These are phyloP conservation scores for Sander vitreus DNA, from an alignment of 2,113 vertebrate species.

Conservation along the genomic window DNA sequence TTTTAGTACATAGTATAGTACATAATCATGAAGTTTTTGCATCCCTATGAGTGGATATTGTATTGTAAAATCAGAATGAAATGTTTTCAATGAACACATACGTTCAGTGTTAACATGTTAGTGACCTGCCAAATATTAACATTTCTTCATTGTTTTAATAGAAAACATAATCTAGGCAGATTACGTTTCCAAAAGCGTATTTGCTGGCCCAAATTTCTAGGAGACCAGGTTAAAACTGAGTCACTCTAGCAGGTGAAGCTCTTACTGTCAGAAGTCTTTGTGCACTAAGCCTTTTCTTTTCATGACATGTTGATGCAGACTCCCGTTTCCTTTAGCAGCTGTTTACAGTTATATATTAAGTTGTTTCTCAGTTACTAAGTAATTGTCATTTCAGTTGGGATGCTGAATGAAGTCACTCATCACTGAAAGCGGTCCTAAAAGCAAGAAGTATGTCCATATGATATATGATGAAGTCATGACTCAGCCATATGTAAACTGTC, in stretches of 20 bases:
- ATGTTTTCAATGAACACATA: too few species aligned
- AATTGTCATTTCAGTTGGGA: background rate
- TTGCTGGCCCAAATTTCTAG: too few species aligned
- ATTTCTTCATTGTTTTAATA: too few species aligned
- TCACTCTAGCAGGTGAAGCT: background rate
- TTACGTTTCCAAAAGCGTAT: too few species aligned
- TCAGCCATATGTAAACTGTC: background rate
- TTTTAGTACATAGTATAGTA: too few species aligned
- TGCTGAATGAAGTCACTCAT: background rate
- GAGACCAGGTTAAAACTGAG: too few species aligned
- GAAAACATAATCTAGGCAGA: too few species aligned
- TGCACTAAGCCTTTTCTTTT: background rate
- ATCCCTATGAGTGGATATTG: too few species aligned
- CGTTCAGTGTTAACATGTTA: too few species aligned
- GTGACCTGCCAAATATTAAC: too few species aligned
- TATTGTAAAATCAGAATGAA: too few species aligned
- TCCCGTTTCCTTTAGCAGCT: background rate
- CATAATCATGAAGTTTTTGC: too few species aligned
- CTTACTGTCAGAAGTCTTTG: background rate
- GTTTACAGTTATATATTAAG: background rate
- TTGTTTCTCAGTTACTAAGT: constrained; percentile 1
- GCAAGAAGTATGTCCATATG: background rate
- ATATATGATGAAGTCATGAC: background rate
- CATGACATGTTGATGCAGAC: background rate
- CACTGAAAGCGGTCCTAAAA: background rate